These are phyloP conservation scores for Stomatorhinus walkeri DNA, from an alignment of 2,797 vertebrate species.

Conservation along the genomic window DNA sequence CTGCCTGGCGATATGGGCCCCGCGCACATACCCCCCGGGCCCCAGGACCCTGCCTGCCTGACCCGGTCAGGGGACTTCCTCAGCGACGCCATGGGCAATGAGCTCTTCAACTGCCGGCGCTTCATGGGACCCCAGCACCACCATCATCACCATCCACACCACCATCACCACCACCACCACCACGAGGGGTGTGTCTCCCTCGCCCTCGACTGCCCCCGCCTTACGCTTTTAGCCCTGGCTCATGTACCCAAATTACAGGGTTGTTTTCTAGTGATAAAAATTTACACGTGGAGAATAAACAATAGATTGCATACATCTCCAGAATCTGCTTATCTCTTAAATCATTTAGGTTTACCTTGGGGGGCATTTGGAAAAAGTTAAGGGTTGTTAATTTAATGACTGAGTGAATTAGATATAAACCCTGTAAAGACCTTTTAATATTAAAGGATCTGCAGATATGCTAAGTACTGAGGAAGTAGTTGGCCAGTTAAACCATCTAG, in stretches of 20 bases:
- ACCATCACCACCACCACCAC: conserved; percentile 48
- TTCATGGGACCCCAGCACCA: conserved; percentile 94
- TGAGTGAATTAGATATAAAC: background rate
- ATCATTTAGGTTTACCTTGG: background rate
- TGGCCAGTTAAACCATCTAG: background rate
- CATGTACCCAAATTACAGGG: background rate
- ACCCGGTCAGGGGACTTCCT: conserved; percentile 82
- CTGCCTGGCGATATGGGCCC: conserved; percentile 63
- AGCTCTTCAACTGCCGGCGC: conserved; percentile 88
- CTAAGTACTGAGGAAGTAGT: background rate
- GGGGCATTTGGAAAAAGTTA: background rate
- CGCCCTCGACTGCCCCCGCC: background rate
- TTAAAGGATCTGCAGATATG: background rate
- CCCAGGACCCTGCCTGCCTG: conserved; percentile 80
- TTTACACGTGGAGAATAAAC: background rate
- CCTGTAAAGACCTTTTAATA: background rate
- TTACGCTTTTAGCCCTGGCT: too few species aligned
- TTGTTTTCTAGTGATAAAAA: background rate
- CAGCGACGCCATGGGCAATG: conserved; percentile 84
- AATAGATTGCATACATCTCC: background rate
- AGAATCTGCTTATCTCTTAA: background rate
- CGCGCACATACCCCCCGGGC: conserved; percentile 70
- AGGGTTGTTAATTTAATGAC: background rate
- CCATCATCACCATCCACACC: conserved; percentile 83
- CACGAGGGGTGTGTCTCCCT: conserved; percentile 69